Evolutionary conservation across 2,113 vertebrate genomes (phyloP), one percentile per base, ranked within the genome.

Genomic region (Ellobius talpinus): DNA sequence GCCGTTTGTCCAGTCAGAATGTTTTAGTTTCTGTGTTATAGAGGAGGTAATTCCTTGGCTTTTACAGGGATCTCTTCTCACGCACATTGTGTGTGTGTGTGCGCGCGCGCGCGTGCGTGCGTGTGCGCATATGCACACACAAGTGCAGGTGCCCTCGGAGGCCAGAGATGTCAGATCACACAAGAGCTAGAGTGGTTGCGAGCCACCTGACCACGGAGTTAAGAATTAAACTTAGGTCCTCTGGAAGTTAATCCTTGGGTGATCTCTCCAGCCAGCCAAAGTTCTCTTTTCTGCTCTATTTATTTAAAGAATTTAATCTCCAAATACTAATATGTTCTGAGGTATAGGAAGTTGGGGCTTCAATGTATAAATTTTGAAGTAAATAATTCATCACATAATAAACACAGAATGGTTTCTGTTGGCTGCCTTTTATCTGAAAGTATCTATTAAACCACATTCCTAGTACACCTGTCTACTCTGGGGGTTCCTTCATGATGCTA

Each of bases 51-150:
- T 63, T 26, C 52, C 36, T 82, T 39, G 36, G 36, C 23, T 39
- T 58, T 82, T 39, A 58, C 12, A 14, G 21, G 1, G 31, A 33
- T 68, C 29, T 77, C 36, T 55, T 50, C 19, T 36, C 19, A 58
- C 5, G 23, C 3, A 1, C 1, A 39, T 29, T 65, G 58, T 14
- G 13, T n/a, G 55, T 82, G 55, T 61, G 79, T 23, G 16, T 17
- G 10, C 7, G 13, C 16, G 58, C 42, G n/a, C 31, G 58, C 7
- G 19, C 5, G 8, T n/a, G 52, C 26, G 52, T 58, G 10, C 10
- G 11, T 13, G 50, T 3, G 77, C 2, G 4, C 50, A 4, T 10
- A 5, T 4, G 5, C 1, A 0, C 0, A 12, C 13, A 3, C 55
- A 58, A 17, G 17, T 82, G 33, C 23, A 39, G 23, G 24, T 42